Percentiles rank a stretch among this genome's conserved stretches.
These are phyloP conservation scores for Parazoanthus atlanticus DNA, from an alignment of 92 coral and sea anemone species.

Conservation along the genomic window DNA sequence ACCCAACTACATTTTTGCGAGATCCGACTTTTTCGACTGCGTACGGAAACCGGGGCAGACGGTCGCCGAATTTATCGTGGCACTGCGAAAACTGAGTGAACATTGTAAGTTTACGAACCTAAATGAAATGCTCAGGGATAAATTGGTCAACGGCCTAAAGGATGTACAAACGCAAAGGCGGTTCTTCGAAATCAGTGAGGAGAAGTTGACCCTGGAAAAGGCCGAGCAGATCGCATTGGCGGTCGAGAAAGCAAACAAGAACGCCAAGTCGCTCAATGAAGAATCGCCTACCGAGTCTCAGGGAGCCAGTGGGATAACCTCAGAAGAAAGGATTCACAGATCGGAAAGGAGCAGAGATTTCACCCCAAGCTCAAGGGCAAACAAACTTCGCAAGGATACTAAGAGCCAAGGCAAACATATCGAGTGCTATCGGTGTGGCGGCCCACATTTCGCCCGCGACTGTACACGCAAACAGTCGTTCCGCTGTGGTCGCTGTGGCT, in stretches of 20 bases:
- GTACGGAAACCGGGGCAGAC: neutral
- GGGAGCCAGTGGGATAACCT: neutral
- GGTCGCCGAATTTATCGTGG: slow-evolving; percentile 1
- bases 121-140: slow-evolving; percentile 4
- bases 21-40: slow-evolving; percentile 4
- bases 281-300: no score
- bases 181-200: neutral
- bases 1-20: slow-evolving; percentile 12
- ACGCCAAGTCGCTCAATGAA: neutral
- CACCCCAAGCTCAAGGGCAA: slow-evolving; percentile 3
- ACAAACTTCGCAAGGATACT: neutral
- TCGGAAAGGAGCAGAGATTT: slow-evolving; percentile 11
- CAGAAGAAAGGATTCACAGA: slow-evolving; percentile 8
- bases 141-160: slow-evolving; percentile 6
- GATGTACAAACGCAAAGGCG: slow-evolving; percentile 11
- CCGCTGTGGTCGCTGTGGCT: slow-evolving; percentile 9
- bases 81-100: neutral
- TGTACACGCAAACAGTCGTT: slow-evolving; percentile 4
- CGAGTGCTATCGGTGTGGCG: slow-evolving; percentile 22
- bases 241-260: neutral
- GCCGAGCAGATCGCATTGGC: slow-evolving; percentile 1
- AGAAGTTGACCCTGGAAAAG: neutral
- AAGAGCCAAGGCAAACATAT: slow-evolving; percentile 3
- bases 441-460: neutral
- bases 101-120: slow-evolving; percentile 7